Conservation (phyloP, 1,140 invertebrate genomes). For the Halotydeus destructor region DNA sequence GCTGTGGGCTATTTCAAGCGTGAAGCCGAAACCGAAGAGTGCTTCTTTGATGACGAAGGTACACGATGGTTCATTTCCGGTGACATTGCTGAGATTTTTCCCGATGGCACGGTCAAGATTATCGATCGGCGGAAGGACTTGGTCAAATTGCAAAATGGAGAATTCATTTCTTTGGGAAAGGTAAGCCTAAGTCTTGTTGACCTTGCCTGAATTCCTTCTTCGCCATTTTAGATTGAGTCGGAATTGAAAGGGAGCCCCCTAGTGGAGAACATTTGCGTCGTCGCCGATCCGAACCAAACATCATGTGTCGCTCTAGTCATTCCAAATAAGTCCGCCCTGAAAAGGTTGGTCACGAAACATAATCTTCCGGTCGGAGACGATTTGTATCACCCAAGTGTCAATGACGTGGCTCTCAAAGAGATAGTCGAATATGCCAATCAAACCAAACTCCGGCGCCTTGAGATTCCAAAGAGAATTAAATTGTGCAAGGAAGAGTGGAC, state of each 20-base stretch:
- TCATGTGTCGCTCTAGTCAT: conserved; percentile 75
- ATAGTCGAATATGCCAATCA: conserved; percentile 57
- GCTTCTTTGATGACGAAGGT: conserved; percentile 59
- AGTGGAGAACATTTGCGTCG: conserved; percentile 85
- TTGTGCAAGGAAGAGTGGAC: conserved; percentile 79
- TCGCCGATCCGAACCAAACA: conserved; percentile 59
- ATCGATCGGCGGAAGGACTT: conserved; percentile 91
- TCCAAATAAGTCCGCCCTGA: conserved; percentile 43
- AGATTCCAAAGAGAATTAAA: conserved; percentile 74
- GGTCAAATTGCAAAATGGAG: conserved; percentile 85
- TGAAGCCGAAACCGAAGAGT: conserved; percentile 64
- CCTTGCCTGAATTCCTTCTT: too few species aligned
- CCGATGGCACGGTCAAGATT: conserved; percentile 81
- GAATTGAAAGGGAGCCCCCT: conserved; percentile 74
- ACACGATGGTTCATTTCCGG: conserved; percentile 81
- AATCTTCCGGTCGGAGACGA: conserved; percentile 43
- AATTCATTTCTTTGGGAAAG: conserved; percentile 36
- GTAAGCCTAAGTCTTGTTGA: too few species aligned
- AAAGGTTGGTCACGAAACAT: conserved; percentile 38
- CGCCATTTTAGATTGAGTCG: conserved; percentile 50
- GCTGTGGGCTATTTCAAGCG: conserved; percentile 85
- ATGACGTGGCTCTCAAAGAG: conserved; percentile 51
- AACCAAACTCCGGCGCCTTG: conserved; percentile 47
- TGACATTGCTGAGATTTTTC: conserved; percentile 79
- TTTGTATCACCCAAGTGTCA: conserved; percentile 42